These are phyloP conservation scores for Scolopax rusticola DNA, from an alignment of 2,797 vertebrate species.

Conservation along the genomic window DNA sequence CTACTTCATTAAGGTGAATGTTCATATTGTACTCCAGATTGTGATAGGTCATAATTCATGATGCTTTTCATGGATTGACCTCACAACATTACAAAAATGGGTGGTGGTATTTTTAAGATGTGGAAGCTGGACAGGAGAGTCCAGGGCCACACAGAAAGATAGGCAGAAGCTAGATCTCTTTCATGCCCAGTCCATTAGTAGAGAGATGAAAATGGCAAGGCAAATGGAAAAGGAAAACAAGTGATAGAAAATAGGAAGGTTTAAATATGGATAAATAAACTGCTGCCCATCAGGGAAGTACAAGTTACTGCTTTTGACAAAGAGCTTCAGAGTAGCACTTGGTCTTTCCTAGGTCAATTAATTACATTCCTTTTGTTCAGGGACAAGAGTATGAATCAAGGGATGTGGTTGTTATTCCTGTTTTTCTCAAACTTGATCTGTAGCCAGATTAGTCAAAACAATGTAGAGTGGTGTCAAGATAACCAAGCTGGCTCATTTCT, in stretches of 20 bases:
- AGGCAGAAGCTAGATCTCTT: background rate
- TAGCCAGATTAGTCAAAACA: slow-evolving; percentile 66
- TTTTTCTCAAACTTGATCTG: slow-evolving; percentile 59
- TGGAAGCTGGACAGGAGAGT: background rate
- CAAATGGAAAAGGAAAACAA: background rate
- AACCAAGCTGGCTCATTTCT: slow-evolving; percentile 57
- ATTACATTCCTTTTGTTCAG: slow-evolving; percentile 24
- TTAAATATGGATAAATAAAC: background rate
- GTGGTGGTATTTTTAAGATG: background rate
- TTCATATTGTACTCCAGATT: background rate
- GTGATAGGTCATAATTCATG: background rate
- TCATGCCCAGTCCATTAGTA: background rate
- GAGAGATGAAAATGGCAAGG: background rate
- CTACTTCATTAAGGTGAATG: background rate
- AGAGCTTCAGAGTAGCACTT: slow-evolving; percentile 7
- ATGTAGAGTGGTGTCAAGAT: slow-evolving; percentile 53
- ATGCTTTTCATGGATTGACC: background rate
- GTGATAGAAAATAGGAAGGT: background rate
- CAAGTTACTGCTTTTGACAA: background rate
- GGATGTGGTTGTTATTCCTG: slow-evolving; percentile 14
- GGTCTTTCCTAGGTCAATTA: background rate
- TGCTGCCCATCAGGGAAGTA: background rate
- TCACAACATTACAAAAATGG: background rate
- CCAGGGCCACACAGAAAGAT: background rate
- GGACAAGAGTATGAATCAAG: slow-evolving; percentile 7